phyloP scores from a whole-genome alignment of 2,113 vertebrate species.

The Podilymbus podiceps region DNA sequence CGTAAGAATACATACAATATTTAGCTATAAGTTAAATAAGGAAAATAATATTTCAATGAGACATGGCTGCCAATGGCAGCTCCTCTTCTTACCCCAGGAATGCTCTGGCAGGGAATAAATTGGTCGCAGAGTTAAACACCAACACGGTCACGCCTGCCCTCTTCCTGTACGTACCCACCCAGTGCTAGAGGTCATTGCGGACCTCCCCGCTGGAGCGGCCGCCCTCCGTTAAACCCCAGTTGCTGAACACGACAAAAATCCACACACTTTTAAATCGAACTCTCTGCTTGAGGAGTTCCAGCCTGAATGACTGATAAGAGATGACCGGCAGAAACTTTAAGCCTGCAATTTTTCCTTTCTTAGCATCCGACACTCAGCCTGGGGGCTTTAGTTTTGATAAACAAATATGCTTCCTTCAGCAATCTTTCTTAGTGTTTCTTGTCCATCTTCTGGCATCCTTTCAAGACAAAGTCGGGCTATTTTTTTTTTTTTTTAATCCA shows the following conservation, averaged over 20 bases:
- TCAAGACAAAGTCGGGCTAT: not conserved
- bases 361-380: not conserved
- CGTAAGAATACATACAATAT: not conserved
- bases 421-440: not conserved
- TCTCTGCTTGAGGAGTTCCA: not conserved
- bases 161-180: not conserved
- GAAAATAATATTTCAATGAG: not conserved
- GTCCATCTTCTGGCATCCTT: not conserved
- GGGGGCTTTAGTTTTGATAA: not conserved
- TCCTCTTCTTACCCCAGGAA: not conserved
- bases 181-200: not conserved
- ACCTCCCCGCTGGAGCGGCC: not conserved
- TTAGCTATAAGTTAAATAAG: not conserved
- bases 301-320: not conserved
- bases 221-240: not conserved
- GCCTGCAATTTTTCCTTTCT: not conserved
- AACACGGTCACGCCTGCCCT: fast-evolving
- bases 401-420: not conserved
- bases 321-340: not conserved
- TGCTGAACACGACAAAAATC: not conserved
- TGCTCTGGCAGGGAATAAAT: not conserved
- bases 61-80: too few species aligned
- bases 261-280: not conserved
- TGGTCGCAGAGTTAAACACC: fast-evolving
- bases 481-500: not conserved